phyloP scores from a whole-genome alignment of 2,888 invertebrate species.

The Cheilosia vernalis region DNA sequence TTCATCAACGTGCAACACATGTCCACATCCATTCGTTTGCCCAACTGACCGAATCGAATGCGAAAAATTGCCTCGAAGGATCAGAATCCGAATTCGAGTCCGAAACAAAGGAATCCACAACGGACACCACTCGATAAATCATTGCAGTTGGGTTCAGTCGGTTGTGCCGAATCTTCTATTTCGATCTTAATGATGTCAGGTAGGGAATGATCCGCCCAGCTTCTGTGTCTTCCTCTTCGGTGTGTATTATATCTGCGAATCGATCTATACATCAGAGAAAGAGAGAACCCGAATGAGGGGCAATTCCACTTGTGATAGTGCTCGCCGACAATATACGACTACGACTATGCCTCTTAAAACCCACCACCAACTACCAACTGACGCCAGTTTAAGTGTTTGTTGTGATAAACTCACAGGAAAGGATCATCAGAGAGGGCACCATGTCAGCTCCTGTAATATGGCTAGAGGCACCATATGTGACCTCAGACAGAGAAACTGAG shows the following conservation, averaged over 20 bases:
- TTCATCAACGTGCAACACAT: constrained; percentile 68
- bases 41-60: constrained; percentile 66
- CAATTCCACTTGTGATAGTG: constrained; percentile 63
- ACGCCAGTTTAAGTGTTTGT: constrained; percentile 74
- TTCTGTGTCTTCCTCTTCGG: constrained; percentile 66
- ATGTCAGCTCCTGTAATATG: constrained; percentile 60
- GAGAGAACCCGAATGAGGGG: constrained; percentile 54
- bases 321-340: constrained; percentile 29
- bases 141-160: constrained; percentile 58
- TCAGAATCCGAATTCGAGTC: neutral
- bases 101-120: constrained; percentile 28
- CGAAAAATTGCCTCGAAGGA: no score
- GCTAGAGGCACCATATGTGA: constrained; percentile 60
- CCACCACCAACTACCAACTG: constrained; percentile 58
- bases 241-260: constrained; percentile 57
- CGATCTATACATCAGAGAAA: constrained; percentile 65
- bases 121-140: constrained; percentile 64
- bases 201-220: constrained; percentile 74
- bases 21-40: constrained; percentile 66
- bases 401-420: constrained; percentile 66
- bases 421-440: constrained; percentile 48
- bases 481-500: constrained; percentile 25
- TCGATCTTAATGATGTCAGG: constrained; percentile 75
- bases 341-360: constrained; percentile 1
- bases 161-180: constrained; percentile 74